Evolutionary conservation across 1,140 invertebrate species (phyloP), one percentile per base, ranked within the genome.

Genomic region (Drosophila leontia): DNA sequence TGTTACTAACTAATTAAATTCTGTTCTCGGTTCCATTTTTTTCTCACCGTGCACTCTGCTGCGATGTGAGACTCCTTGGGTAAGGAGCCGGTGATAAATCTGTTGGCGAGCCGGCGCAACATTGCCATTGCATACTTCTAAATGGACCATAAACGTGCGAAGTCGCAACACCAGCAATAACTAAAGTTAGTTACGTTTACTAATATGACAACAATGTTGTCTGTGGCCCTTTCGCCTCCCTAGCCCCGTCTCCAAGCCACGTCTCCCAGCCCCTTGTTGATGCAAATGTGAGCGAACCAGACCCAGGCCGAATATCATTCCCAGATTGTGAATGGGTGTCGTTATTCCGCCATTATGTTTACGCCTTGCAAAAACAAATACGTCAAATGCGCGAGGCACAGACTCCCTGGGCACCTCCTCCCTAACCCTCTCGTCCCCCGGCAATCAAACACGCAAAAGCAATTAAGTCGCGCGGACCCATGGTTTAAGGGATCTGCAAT

Each of bases 141-240:
- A 88, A 88, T 88, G 80, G 81, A 88, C 85, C 84, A 88, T 88
- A 88, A 88, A 88, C 71, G 85, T 69, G 71, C 84, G 59, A 90
- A 88, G 87, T 90, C 81, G 53, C 84, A 88, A 90, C 81, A 88
- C 85, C 78, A 79, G 84, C 84, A 88, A 88, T 84, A 88, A 88
- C 84, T 88, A 90, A 88, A 88, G 80, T 84, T 90, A 88, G 85
- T 88, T 84, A 88, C 81, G 80, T 90, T 90, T 84, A 85, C 84
- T 88, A 88, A 88, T 90, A 88, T 69, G 69, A 75, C 84, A 88
- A 88, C 84, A 88, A 68, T 90, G 84, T 88, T 88, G 84, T 82
- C 48, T 17, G 3, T 1, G 45, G 9, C 15, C 63, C 56, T 17
- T 19, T 4, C 45, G 7, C 17, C 44, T 12, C 34, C 26, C 9